These are phyloP conservation scores for Chrysopilus asiliformis DNA, from an alignment of 2,888 invertebrate species.

Conservation along the genomic window DNA sequence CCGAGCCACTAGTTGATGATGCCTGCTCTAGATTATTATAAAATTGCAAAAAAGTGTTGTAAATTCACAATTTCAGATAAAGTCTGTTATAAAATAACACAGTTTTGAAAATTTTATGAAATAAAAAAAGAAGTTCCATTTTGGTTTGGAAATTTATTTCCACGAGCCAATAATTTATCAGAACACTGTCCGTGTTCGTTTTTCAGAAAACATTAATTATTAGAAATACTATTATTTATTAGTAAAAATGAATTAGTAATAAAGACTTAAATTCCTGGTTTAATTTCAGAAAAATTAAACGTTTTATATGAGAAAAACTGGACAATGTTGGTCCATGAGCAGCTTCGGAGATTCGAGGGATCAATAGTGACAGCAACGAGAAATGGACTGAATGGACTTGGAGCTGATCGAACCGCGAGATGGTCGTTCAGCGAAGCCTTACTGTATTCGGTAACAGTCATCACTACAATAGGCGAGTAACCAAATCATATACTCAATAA, in stretches of 20 bases:
- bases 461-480: conserved; percentile 76
- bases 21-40: too few relatives aligned
- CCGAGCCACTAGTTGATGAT: too few relatives aligned
- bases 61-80: too few relatives aligned
- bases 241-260: not conserved
- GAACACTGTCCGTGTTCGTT: too few relatives aligned
- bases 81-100: too few relatives aligned
- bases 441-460: conserved; percentile 72
- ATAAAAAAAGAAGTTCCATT: too few relatives aligned
- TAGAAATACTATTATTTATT: not conserved
- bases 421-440: conserved; percentile 65
- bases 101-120: not conserved
- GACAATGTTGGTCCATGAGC: conserved; percentile 64
- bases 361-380: conserved; percentile 65
- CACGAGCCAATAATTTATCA: not conserved
- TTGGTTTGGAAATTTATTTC: not conserved
- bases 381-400: conserved; percentile 26
- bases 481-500: too few relatives aligned
- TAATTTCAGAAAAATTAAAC: conserved; percentile 55
- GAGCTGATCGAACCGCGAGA: conserved; percentile 8
- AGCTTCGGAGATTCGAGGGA: conserved; percentile 64
- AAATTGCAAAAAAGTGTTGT: too few relatives aligned
- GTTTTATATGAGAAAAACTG: conserved; percentile 74
- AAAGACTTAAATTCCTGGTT: too few relatives aligned
- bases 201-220: not conserved